Base-by-base conservation (phyloP, 2,113 vertebrate species). In the Nesogale talazaci region DNA sequence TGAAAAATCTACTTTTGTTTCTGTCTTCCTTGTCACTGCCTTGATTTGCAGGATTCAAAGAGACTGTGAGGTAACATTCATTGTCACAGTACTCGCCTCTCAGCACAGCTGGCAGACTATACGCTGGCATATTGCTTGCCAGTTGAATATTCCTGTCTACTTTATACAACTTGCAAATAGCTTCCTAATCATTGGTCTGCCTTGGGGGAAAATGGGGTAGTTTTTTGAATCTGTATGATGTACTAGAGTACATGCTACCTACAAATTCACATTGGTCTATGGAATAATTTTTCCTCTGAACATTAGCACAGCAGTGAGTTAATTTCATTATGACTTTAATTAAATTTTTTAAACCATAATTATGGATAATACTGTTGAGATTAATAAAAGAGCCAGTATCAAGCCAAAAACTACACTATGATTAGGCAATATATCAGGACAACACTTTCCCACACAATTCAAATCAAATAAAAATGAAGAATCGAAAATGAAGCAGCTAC, bases 401-500 rank as follows among this genome's bases (percentile, higher is more conserved):
- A 61, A 56, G 46, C 88, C 83, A 95, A 86, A 36, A 63, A 40
- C 52, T 69, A 29, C 42, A 36, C 14, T 88, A 0, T 0, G 75
- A 36, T 95, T 25, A 36, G 36, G 27, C 34, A 63, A 89, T 77
- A 79, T 72, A 83, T 79, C 65, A 96, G 82, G 12, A 42, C 80
- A 34, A 75, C 59, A 74, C n/a, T 65, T 96, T 93, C 74, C 79
- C n/a, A 86, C 59, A 74, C 78, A 87, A 72, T 80, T 94, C 76
- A 94, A 89, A 78, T 96, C 57, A 90, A 90, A 70, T 88, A 77
- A 36, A 8, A 72, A 86, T 95, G 94, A 95, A 74, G 94, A 96
- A 95, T 85, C 75, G 89, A n/a, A 25, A 94, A 3, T 31, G 59
- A 67, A 52, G 65, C 25, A 27, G 84, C 23, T 36, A 16, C 27